Evolutionary conservation across 2,797 vertebrate genomes (phyloP).

Genomic region (Megalops cyprinoides): DNA sequence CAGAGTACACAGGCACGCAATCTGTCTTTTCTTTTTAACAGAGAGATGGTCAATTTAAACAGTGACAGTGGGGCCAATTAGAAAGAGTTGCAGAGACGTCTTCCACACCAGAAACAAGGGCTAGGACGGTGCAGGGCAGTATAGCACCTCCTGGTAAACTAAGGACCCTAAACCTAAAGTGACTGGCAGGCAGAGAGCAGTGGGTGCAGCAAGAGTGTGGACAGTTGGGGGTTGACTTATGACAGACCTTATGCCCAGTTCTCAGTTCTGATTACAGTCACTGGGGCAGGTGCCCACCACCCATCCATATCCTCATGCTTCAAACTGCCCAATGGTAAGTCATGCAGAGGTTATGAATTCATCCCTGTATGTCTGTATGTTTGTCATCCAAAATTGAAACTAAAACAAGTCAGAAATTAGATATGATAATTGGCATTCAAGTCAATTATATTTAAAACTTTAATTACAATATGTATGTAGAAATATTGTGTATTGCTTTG

Average conservation of each 20-base stretch:
- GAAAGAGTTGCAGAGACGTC: neutral
- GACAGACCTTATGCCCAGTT: slow-evolving; percentile 1
- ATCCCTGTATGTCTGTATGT: too few species aligned
- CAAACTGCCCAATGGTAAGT: neutral
- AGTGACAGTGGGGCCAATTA: neutral
- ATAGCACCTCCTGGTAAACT: neutral
- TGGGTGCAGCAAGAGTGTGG: neutral
- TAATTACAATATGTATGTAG: slow-evolving; percentile 5
- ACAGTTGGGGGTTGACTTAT: neutral
- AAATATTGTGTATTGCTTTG: too few species aligned
- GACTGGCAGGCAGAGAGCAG: neutral
- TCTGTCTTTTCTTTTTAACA: slow-evolving; percentile 12
- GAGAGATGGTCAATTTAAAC: slow-evolving; percentile 4
- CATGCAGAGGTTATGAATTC: too few species aligned
- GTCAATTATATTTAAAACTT: neutral
- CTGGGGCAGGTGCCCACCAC: slow-evolving; percentile 16
- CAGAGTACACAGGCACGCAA: neutral
- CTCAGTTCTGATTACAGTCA: neutral
- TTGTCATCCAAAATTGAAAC: too few species aligned
- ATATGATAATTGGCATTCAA: too few species aligned
- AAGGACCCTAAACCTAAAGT: slow-evolving; percentile 8
- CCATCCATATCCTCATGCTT: too few species aligned
- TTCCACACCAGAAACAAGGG: neutral
- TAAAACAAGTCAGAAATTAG: too few species aligned
- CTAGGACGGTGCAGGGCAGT: neutral